Evolutionary conservation across 2,113 vertebrate species (phyloP), one percentile per base, ranked within the genome.

Genomic region (Gorsachius goisagi): DNA sequence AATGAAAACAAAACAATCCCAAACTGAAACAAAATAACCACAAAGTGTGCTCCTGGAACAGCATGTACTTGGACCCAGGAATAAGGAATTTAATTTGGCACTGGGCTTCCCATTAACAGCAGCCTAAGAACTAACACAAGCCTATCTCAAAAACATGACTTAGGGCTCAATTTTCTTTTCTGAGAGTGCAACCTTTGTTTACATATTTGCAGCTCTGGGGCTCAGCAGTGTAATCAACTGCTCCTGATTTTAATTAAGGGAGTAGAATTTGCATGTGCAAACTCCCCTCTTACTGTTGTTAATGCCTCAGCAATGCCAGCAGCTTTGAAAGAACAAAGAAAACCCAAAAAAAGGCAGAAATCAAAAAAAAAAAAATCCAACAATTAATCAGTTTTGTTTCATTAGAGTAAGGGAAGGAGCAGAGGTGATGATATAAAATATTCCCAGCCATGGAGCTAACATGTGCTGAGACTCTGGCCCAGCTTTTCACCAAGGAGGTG

Each of bases 191-290:
- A 90, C 60, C 24, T 95, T 72, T 93, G 95, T 90, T 96, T 96
- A 90, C 76, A 86, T 74, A 89, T 88, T 92, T 95, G 85, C 39
- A 86, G 82, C 92, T 93, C 85, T 72, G 76, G 49, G 90, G 88
- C 76, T 92, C 79, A 81, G 79, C 75, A 84, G 79, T 79, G 68
- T 95, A 96, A 96, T 93, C 93, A 95, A 93, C 60, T 87, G 52
- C 64, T 92, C 52, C 47, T 71, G 44, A 93, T 93, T 96, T 96
- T 96, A 96, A 97, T 94, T 96, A 94, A 93, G 44, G 37, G 41
- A 91, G 67, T 66, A 62, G 90, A 85, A 97, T 96, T 85, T 96
- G 79, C 88, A 91, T 93, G 77, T 75, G 56, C 68, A 81, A 74
- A 86, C 44, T 90, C 76, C 15, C 4, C 33, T 90, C 20, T 90